Evolutionary conservation across 2,888 invertebrate species (phyloP), one percentile per base, ranked within the genome.

Genomic region (Platycheirus rosarum): DNA sequence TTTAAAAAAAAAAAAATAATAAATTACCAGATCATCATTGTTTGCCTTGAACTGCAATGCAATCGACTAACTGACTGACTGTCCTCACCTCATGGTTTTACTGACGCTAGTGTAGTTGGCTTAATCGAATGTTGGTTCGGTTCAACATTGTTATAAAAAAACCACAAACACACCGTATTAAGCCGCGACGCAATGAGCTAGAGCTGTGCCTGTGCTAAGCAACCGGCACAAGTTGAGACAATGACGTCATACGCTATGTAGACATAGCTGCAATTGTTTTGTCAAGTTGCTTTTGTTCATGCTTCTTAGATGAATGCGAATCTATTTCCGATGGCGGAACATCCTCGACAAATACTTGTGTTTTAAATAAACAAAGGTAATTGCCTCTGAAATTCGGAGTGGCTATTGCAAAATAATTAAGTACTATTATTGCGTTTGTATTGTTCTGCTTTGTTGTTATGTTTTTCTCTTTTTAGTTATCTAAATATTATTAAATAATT

Each of bases 311-410:
- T 76, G 53, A 62, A 46, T 69, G 51, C 32, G 11, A 37, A 32
- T 69, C 75, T 68, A 62, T 62, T 68, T 68, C 16, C 53, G 62
- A 37, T 46, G 46, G 32, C 75, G 75, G 68, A 69, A 76, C 51
- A 68, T 69, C 75, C 68, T 66, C 68, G 20, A 23, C 13, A 65
- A 26, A 14, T 63, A 26, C 11, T 32, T 44, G 26, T 18, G 42
- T 26, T 32, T n/a, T 3, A 48, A 26, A 55, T 26, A 14, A 60
- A 57, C 74, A 66, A 49, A 74, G 65, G 55, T 49, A 32, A 57
- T 57, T 48, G 63, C 48, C 26, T 23, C 26, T 44, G 9, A 16
- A 44, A 29, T 29, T 16, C 37, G 37, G 3, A 6, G n/a, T n/a
- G 13, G 35, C 2, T 35, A 3, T 35, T 35, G 35, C 23, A 23